Percentiles rank a stretch among this genome's conserved stretches.
Conservation (phyloP, 2,888 invertebrate genomes). For the Erebia palarica region DNA sequence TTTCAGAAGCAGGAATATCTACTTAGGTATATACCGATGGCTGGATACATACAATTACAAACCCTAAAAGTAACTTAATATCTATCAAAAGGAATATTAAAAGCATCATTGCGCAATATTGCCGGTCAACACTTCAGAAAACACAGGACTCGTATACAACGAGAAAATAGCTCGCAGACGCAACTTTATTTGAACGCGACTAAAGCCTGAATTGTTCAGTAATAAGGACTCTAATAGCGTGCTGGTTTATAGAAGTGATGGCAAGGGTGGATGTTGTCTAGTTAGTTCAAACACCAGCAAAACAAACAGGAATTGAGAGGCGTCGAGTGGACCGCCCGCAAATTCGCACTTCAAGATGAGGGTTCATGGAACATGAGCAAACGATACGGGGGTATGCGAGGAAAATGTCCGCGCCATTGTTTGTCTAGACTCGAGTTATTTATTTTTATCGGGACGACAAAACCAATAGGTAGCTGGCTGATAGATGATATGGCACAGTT, state of each 20-base stretch:
- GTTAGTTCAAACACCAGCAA: slow-evolving; percentile 62
- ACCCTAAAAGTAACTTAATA: slow-evolving; percentile 47
- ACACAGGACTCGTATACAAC: slow-evolving; percentile 36
- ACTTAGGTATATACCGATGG: neutral
- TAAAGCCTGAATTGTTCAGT: slow-evolving; percentile 4
- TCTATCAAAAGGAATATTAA: slow-evolving; percentile 43
- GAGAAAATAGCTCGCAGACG: neutral
- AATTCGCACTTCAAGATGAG: slow-evolving; percentile 60
- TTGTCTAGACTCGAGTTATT: slow-evolving; percentile 13
- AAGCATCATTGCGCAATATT: slow-evolving; percentile 46
- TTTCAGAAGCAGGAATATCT: neutral
- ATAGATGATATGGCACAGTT: neutral
- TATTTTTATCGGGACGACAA: slow-evolving; percentile 15
- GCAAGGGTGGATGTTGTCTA: slow-evolving; percentile 31
- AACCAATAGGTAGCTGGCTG: slow-evolving; percentile 11
- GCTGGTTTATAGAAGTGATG: slow-evolving; percentile 9
- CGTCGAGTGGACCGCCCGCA: slow-evolving; percentile 63
- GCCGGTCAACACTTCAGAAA: slow-evolving; percentile 47
- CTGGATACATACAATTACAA: slow-evolving; percentile 1
- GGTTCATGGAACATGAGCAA: slow-evolving; percentile 46
- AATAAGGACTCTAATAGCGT: slow-evolving; percentile 30
- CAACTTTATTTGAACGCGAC: slow-evolving; percentile 6
- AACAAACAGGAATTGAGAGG: slow-evolving; percentile 59
- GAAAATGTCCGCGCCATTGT: slow-evolving; percentile 19
- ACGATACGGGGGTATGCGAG: slow-evolving; percentile 43